These are phyloP conservation scores for Clitarchus hookeri DNA, from an alignment of 2,888 invertebrate species.

Conservation along the genomic window DNA sequence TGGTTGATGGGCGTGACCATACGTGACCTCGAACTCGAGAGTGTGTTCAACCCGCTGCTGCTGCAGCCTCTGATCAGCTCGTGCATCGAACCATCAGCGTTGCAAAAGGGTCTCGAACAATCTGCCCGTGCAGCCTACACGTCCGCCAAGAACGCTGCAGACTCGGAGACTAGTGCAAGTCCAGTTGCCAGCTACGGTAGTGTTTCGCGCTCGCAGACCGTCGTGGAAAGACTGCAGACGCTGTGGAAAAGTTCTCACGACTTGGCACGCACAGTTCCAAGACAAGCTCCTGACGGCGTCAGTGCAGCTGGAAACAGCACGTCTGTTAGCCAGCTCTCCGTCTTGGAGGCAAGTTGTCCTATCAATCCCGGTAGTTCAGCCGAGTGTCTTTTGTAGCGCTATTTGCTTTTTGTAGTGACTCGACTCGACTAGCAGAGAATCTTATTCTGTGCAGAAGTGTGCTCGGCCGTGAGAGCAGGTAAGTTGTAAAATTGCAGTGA, in stretches of 20 bases:
- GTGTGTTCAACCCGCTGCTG: conserved; percentile 51
- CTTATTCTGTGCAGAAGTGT: too few species aligned
- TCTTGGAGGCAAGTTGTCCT: background rate
- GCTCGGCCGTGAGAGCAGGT: too few species aligned
- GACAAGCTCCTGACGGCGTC: background rate
- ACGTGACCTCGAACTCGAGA: conserved; percentile 46
- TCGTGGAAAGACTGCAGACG: background rate
- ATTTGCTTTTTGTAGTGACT: too few species aligned
- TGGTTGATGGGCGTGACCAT: conserved; percentile 51
- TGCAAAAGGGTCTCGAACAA: background rate
- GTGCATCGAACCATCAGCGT: background rate
- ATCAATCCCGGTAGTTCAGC: too few species aligned
- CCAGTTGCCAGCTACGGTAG: too few species aligned
- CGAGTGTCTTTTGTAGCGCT: too few species aligned
- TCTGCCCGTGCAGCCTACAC: background rate
- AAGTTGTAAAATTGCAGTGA: too few species aligned
- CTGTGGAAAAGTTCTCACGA: background rate
- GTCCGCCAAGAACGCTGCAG: background rate
- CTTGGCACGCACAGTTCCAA: background rate
- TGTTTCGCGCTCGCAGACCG: background rate
- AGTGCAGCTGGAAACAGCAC: background rate
- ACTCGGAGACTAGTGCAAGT: too few species aligned
- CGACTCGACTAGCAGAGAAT: too few species aligned
- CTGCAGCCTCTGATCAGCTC: conserved; percentile 49
- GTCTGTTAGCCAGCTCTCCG: background rate